These are phyloP conservation scores for Bucco capensis DNA, from an alignment of 2,113 vertebrate species.

Conservation along the genomic window DNA sequence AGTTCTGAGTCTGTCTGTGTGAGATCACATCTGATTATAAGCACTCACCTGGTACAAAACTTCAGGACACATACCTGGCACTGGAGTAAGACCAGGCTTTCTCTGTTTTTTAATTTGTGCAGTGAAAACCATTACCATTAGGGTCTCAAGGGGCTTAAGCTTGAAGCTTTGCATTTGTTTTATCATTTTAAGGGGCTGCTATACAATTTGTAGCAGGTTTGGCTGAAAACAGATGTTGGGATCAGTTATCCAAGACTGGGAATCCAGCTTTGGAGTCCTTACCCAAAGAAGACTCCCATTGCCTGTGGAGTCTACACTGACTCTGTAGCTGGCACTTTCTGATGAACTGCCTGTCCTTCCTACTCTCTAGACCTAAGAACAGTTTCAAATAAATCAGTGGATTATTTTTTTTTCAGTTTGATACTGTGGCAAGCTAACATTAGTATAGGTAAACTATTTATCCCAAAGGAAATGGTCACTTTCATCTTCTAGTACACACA, in stretches of 20 bases:
- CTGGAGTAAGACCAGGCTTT: background rate
- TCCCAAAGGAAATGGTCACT: background rate
- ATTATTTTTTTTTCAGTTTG: background rate
- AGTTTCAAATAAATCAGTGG: background rate
- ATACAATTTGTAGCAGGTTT: background rate
- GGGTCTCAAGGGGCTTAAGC: background rate
- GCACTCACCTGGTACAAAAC: background rate
- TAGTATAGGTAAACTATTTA: background rate
- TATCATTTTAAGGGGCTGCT: background rate
- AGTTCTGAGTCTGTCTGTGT: accelerated
- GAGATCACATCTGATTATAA: background rate
- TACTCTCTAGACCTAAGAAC: background rate
- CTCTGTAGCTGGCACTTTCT: background rate
- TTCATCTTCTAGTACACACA: background rate
- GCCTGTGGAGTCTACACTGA: no score
- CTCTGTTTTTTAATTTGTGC: background rate
- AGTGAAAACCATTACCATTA: background rate
- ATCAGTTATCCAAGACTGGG: background rate
- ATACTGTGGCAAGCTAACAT: background rate
- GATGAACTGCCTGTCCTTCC: background rate
- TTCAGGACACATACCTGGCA: background rate
- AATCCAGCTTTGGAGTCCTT: background rate
- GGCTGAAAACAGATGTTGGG: background rate
- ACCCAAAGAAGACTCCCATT: background rate
- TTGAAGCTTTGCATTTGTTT: background rate